Percentiles rank a stretch among this genome's conserved stretches.
These are phyloP conservation scores for Benthochromis sp. DNA, from an alignment of 2,113 vertebrate species.

Conservation along the genomic window DNA sequence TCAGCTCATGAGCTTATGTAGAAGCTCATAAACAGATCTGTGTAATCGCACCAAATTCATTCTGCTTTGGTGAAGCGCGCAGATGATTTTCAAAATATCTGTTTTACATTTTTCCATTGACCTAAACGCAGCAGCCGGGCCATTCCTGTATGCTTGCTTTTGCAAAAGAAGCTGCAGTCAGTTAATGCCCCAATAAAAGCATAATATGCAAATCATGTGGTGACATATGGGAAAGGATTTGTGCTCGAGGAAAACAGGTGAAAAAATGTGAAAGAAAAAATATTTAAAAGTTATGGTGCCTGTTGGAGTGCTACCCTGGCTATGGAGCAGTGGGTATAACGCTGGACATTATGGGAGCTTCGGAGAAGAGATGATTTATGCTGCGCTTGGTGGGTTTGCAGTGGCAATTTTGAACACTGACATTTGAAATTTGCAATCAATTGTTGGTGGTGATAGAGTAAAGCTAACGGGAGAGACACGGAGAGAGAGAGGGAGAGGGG, in stretches of 20 bases:
- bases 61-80: background rate
- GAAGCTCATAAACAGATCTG: slow-evolving; percentile 2
- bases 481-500: background rate
- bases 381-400: background rate
- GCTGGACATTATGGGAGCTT: background rate
- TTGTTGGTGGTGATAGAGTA: slow-evolving; percentile 9
- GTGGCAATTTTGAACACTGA: background rate
- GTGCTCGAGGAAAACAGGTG: background rate
- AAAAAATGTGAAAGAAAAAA: background rate
- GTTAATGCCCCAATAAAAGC: background rate
- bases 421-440: background rate
- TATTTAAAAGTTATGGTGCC: background rate
- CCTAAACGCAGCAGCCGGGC: background rate
- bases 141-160: background rate
- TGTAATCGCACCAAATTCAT: slow-evolving; percentile 1
- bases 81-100: background rate
- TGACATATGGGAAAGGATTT: background rate
- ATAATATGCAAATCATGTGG: background rate
- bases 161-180: background rate
- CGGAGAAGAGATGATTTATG: background rate
- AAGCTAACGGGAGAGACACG: background rate
- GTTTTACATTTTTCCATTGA: background rate
- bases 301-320: background rate
- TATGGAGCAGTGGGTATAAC: background rate
- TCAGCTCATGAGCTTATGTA: background rate